Evolutionary conservation across 2,113 vertebrate species (phyloP).

Genomic region (Ctenodactylus gundi): DNA sequence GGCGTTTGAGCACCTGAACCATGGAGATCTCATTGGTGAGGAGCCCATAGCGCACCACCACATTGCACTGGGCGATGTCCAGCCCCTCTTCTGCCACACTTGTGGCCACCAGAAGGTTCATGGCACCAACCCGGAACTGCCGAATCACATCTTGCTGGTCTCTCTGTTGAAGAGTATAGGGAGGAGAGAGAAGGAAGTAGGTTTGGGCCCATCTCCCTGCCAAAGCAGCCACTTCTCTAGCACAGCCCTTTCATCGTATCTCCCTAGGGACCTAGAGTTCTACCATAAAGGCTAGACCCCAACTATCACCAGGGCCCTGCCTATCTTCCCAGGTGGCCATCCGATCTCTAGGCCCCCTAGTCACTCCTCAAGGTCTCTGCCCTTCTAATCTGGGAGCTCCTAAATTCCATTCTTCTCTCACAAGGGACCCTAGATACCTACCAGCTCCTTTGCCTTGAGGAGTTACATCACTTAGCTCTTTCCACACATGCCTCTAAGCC

Average conservation of each 20-base stretch:
- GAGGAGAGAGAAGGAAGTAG: fast-evolving
- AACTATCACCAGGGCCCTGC: neutral
- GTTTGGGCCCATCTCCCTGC: neutral
- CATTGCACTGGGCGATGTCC: slow-evolving; percentile 92
- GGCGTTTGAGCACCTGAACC: slow-evolving; percentile 83
- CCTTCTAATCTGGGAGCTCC: neutral
- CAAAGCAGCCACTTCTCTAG: neutral
- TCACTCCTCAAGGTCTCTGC: neutral
- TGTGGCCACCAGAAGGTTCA: slow-evolving; percentile 95
- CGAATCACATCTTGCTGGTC: slow-evolving; percentile 88
- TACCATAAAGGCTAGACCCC: neutral
- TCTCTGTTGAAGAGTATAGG: slow-evolving; percentile 73
- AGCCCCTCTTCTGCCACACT: slow-evolving; percentile 95
- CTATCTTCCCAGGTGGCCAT: neutral
- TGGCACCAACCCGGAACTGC: slow-evolving; percentile 83
- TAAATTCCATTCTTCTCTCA: neutral
- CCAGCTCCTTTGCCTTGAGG: neutral
- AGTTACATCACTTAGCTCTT: neutral
- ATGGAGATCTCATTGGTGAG: slow-evolving; percentile 96
- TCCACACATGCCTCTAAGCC: neutral
- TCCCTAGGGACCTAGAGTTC: neutral
- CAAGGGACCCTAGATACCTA: neutral
- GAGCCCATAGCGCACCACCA: slow-evolving; percentile 94
- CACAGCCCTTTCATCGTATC: neutral
- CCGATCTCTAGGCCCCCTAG: neutral